Conservation (phyloP, 1,140 invertebrate species). For the Augochlora pura region DNA sequence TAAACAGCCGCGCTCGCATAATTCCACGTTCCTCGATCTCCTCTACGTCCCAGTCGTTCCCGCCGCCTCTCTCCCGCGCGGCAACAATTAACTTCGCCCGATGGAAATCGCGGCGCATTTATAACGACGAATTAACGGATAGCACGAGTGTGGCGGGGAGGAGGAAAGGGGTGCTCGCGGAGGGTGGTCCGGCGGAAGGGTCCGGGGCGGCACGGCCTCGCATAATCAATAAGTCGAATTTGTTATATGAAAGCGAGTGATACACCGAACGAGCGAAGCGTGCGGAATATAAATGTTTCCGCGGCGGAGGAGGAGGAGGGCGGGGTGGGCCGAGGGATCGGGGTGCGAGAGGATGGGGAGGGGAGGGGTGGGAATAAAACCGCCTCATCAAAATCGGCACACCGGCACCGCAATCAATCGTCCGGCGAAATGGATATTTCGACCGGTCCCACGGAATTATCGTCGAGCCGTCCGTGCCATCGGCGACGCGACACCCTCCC, state of each 20-base stretch:
- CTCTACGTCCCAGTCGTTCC: neutral
- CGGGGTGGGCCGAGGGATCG: too few relatives aligned
- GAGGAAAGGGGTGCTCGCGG: too few relatives aligned
- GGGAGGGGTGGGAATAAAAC: slow-evolving; percentile 18
- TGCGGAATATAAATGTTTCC: slow-evolving; percentile 44
- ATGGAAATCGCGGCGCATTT: slow-evolving; percentile 33
- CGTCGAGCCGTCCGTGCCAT: neutral
- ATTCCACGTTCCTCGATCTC: neutral
- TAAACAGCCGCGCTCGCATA: neutral
- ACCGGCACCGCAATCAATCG: slow-evolving; percentile 8
- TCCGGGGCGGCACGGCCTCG: neutral
- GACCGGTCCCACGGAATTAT: neutral
- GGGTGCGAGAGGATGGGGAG: too few relatives aligned
- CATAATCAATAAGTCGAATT: slow-evolving; percentile 51
- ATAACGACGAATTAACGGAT: slow-evolving; percentile 46
- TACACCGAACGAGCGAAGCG: slow-evolving; percentile 39
- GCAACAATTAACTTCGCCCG: slow-evolving; percentile 31
- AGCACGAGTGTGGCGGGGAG: neutral
- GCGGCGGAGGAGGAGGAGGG: too few relatives aligned
- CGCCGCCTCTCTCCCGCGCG: neutral
- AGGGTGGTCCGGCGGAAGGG: too few relatives aligned
- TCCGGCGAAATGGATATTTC: neutral
- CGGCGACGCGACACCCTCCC: neutral
- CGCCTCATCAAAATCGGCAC: neutral
- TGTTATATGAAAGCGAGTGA: slow-evolving; percentile 50